Evolutionary conservation across 2,797 vertebrate species (phyloP), one percentile per base, ranked within the genome.

Genomic region (Tragopan temminckii): DNA sequence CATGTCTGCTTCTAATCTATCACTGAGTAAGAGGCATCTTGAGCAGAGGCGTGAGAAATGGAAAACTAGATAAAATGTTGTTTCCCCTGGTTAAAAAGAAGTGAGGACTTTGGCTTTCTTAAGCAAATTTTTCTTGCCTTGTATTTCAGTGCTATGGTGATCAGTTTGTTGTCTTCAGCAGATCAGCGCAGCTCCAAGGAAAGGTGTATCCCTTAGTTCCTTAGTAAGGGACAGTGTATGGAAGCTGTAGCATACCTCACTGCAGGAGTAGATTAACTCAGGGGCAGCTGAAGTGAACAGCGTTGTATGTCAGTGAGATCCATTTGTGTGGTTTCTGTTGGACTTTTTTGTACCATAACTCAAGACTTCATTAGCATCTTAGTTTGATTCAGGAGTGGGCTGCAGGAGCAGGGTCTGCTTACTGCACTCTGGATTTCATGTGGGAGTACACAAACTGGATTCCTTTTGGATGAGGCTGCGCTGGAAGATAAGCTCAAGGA

Each of bases 91-190:
- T 82, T 64, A 63, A 38, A 19, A n/a, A 7, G 64, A 13, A 81
- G 6, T 23, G 25, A 66, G 58, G 25, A 53, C 45, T 74, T 46
- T 52, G 15, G 4, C 43, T 91, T 85, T 76, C 29, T 58, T 59
- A 78, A 85, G 45, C 80, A 14, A 91, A 38, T 24, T 70, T 89
- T 86, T 84, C 46, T 76, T 31, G 24, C 20, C 14, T 15, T 33
- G 2, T 64, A 24, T 8, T 84, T 81, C 23, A 31, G 0, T 86
- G 36, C 35, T 68, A 4, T 0, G 3, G 13, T 61, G 20, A 31
- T 88, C 16, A 19, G 67, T 84, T 79, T 71, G 13, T 52, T 63
- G 59, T 64, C 52, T 79, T 77, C 38, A 81, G 62, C 36, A 58
- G 45, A 45, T 72, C 24, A 31, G 31, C 62, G 25, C 40, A 63